phyloP scores from a whole-genome alignment of 2,797 vertebrate genomes.

The Enteromius argenteus region DNA sequence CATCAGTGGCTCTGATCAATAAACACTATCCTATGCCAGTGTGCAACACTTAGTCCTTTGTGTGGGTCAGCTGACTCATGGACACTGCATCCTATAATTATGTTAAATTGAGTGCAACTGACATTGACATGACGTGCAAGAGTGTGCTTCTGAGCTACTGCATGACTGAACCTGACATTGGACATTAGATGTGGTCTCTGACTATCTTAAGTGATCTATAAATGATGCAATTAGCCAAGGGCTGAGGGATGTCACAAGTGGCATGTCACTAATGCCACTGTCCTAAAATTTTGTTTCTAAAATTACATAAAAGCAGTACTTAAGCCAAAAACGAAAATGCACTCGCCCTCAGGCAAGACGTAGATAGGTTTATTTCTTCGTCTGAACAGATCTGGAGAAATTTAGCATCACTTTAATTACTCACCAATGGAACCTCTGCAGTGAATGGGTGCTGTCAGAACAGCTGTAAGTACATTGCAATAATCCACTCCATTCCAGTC shows the following conservation, averaged over 20 bases:
- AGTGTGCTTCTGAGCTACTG: slow-evolving; percentile 18
- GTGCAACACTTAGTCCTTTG: slow-evolving; percentile 17
- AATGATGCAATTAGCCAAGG: slow-evolving; percentile 10
- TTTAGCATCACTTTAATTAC: not conserved
- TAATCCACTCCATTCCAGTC: not conserved
- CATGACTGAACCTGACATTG: slow-evolving; percentile 39
- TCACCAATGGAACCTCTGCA: not conserved
- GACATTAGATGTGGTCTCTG: slow-evolving; percentile 26
- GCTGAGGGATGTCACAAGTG: not conserved
- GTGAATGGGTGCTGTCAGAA: not conserved
- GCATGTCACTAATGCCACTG: slow-evolving; percentile 2
- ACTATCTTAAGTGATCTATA: slow-evolving; percentile 21
- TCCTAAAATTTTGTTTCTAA: slow-evolving; percentile 6
- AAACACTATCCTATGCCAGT: slow-evolving; percentile 32
- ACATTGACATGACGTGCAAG: slow-evolving; percentile 32
- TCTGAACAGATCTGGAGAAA: not conserved
- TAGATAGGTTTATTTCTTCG: not conserved
- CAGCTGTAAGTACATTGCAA: not conserved
- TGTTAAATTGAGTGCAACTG: slow-evolving; percentile 27
- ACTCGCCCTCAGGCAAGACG: not conserved
- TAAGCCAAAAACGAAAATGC: not conserved
- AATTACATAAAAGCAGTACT: not conserved
- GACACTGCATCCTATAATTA: slow-evolving; percentile 41
- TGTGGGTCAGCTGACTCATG: slow-evolving; percentile 14
- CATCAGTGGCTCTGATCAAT: slow-evolving; percentile 49